Evolutionary conservation across 2,797 vertebrate genomes (phyloP), one percentile per base, ranked within the genome.

Genomic region (Acanthurus lineatus): DNA sequence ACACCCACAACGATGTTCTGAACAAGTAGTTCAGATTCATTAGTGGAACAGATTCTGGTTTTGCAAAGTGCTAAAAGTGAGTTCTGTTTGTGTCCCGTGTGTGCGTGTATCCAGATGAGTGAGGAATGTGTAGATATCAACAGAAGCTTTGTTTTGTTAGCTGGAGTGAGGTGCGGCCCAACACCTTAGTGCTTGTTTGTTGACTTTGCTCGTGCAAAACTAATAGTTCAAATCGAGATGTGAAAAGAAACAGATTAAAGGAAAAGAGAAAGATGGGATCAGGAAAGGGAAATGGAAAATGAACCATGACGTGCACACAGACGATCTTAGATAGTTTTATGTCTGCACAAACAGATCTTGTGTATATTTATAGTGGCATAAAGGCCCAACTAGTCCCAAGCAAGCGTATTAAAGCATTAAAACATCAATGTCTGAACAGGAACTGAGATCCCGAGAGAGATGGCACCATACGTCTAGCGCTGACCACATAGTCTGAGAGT

Each of bases 111-210:
- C 80, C 75, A 81, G 83, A 90, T 81, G 84, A 89, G 80, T 0
- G 73, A 85, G 81, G 85, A 88, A 90, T 89, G 89, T 25, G 49
- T 76, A 77, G 85, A 84, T 83, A 87, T 90, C 88, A 88, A 86
- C 84, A 83, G 86, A 87, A 90, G 89, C 77, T 71, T 74, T 91
- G 88, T 91, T 92, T 88, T 91, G 81, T 88, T 90, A 92, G 92
- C 91, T 92, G 89, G 73, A 75, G 70, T 6, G 74, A 92, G 90
- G 91, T 78, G 90, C 77, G 76, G 87, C 84, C 61, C 86, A 81
- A 90, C 88, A 88, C 87, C 89, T 93, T 81, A 85, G 76, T 35
- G 67, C 77, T 87, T 89, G 82, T 90, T 93, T 93, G 84, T 91
- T 82, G 86, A 84, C 80, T 85, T 79, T 84, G 38, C 70, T 73